Conservation (phyloP, 2,888 invertebrate species). For the Trimorus sp. region DNA sequence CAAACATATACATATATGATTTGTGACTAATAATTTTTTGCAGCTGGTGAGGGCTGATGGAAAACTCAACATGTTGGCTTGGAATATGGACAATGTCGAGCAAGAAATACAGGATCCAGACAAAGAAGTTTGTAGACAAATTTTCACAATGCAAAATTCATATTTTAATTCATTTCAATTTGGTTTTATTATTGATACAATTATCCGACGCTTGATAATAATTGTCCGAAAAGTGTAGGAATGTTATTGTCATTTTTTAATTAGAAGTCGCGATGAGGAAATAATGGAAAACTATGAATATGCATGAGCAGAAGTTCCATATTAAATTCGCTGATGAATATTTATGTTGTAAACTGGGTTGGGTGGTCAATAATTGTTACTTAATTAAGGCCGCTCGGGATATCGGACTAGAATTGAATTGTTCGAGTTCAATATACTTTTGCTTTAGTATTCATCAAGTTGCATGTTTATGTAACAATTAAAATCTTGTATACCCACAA, state of each 20-base stretch:
- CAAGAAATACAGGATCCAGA: constrained; percentile 84
- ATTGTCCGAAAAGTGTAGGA: not conserved
- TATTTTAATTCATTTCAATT: constrained; percentile 9
- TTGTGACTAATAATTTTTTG: constrained; percentile 55
- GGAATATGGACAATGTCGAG: constrained; percentile 89
- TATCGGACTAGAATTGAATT: too few species aligned
- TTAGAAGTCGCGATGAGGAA: not conserved
- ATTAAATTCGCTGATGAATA: constrained; percentile 23
- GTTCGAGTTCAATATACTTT: too few species aligned
- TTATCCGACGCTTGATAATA: constrained; percentile 3
- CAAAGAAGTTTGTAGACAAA: constrained; percentile 79
- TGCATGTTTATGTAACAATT: too few species aligned
- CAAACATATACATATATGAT: too few species aligned
- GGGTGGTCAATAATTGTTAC: constrained; percentile 17
- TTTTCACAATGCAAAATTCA: not conserved
- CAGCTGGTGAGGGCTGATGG: constrained; percentile 89
- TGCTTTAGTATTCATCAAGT: too few species aligned
- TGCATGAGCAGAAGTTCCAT: not conserved
- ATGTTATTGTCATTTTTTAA: not conserved
- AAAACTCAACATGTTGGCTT: constrained; percentile 87
- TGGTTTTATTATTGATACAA: constrained; percentile 6
- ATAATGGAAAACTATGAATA: constrained; percentile 2
- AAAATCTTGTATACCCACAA: too few species aligned
- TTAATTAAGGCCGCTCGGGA: too few species aligned
- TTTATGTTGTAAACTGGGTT: constrained; percentile 31